Percentiles rank a stretch among this genome's conserved stretches.
Conservation (phyloP, 2,113 vertebrate genomes). For the Piprites chloris region DNA sequence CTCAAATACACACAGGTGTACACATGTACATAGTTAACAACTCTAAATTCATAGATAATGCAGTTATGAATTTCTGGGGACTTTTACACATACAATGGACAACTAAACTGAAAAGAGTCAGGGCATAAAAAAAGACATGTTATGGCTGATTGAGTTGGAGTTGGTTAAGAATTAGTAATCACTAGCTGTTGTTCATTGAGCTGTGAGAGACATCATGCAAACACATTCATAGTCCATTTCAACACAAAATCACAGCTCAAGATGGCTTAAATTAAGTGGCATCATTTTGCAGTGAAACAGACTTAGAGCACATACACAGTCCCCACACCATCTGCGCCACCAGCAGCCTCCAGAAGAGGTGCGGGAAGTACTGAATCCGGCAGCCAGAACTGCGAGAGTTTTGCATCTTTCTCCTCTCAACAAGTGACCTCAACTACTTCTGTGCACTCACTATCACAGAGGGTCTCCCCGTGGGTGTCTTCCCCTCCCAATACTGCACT, state of each 20-base stretch:
- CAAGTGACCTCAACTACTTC: not conserved
- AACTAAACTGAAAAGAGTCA: not conserved
- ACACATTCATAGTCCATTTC: not conserved
- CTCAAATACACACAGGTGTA: not conserved
- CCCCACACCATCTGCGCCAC: not conserved
- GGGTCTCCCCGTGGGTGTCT: not conserved
- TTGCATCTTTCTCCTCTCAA: not conserved
- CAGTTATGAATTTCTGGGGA: not conserved
- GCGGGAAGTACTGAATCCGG: fast-evolving
- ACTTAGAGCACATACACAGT: not conserved
- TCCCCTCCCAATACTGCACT: not conserved
- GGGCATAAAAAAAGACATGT: constrained; percentile 10
- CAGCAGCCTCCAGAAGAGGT: not conserved
- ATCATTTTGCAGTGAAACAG: not conserved
- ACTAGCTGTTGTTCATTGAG: not conserved
- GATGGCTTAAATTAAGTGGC: not conserved
- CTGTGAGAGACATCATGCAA: not conserved
- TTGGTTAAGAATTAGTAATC: not conserved
- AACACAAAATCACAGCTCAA: not conserved
- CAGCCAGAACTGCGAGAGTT: not conserved
- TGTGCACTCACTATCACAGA: not conserved
- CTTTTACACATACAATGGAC: not conserved
- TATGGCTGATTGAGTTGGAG: not conserved
- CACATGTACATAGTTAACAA: not conserved
- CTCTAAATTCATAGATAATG: not conserved